These are phyloP conservation scores for Zaprionus davidi DNA, from an alignment of 1,140 invertebrate genomes.

Conservation along the genomic window DNA sequence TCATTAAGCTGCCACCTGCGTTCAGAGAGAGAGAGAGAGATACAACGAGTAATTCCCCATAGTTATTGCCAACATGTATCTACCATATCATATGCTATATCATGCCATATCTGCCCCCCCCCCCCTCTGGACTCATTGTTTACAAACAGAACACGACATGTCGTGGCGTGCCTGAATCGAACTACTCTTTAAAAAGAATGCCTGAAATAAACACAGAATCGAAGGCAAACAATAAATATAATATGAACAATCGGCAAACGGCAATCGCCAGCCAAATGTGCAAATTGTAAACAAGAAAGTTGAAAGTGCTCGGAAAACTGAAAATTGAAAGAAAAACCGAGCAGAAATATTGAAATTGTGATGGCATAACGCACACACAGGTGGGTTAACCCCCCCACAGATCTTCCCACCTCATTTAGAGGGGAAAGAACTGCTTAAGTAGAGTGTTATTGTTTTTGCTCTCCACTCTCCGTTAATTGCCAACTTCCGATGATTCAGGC, in stretches of 20 bases:
- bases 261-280: slow-evolving; percentile 30
- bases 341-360: slow-evolving; percentile 15
- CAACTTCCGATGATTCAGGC: slow-evolving; percentile 23
- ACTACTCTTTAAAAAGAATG: neutral
- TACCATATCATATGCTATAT: slow-evolving; percentile 10
- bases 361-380: slow-evolving; percentile 31
- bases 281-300: slow-evolving; percentile 29
- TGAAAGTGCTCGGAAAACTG: slow-evolving; percentile 12
- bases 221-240: slow-evolving; percentile 28
- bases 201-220: slow-evolving; percentile 61
- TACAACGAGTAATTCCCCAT: slow-evolving; percentile 7
- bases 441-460: neutral
- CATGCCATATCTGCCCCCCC: slow-evolving; percentile 1
- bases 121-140: slow-evolving; percentile 7
- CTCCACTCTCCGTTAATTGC: neutral
- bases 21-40: slow-evolving; percentile 17
- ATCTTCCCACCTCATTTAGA: neutral
- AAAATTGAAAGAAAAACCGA: slow-evolving; percentile 48
- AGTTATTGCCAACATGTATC: neutral
- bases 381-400: neutral
- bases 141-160: slow-evolving; percentile 39
- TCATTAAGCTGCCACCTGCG: slow-evolving; percentile 44
- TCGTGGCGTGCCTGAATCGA: slow-evolving; percentile 5
- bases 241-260: slow-evolving; percentile 21
- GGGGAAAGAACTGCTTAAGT: neutral